Percentiles rank a stretch among this genome's conserved stretches.
Evolutionary conservation across 2,113 vertebrate genomes (phyloP).

Genomic region (Rattus rattus): DNA sequence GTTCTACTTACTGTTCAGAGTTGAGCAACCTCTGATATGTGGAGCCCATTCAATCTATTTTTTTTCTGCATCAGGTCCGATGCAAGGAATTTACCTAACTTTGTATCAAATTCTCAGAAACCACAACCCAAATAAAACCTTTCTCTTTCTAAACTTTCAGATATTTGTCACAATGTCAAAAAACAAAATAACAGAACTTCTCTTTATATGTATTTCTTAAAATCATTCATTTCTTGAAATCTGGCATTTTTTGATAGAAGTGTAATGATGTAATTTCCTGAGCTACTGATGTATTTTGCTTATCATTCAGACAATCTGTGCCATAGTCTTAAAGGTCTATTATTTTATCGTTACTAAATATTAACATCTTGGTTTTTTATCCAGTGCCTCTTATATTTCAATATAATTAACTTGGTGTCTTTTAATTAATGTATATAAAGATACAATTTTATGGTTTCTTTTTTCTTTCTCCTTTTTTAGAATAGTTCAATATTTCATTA

Average conservation of each 20-base stretch:
- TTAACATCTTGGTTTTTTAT: background rate
- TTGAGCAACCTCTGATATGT: background rate
- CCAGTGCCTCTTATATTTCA: background rate
- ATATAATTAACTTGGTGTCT: background rate
- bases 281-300: background rate
- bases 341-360: background rate
- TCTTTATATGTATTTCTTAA: background rate
- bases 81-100: background rate
- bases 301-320: background rate
- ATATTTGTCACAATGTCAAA: background rate
- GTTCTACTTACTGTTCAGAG: background rate
- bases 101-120: background rate
- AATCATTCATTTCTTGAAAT: background rate
- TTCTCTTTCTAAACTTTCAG: background rate
- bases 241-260: background rate
- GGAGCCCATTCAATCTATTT: background rate
- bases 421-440: background rate
- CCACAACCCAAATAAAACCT: background rate
- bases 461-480: background rate
- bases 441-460: background rate
- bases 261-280: background rate
- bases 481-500: conserved; percentile 18
- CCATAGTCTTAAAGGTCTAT: background rate
- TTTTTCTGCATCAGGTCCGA: background rate
- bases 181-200: background rate